phyloP scores from a whole-genome alignment of 2,888 invertebrate species.

The Stenodema calcarata region DNA sequence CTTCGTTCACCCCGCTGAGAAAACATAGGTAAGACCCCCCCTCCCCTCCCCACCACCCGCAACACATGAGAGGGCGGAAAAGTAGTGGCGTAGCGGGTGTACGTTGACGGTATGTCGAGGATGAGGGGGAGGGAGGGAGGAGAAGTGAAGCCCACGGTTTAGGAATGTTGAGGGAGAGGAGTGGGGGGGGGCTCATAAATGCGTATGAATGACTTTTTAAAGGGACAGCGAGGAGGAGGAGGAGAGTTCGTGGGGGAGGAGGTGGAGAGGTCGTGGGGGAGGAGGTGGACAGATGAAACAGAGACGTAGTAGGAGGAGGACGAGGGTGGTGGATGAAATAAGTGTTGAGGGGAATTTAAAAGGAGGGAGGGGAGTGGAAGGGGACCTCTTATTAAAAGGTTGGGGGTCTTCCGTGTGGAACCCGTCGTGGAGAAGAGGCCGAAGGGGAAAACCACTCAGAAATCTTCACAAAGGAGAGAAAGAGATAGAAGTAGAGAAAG shows the following conservation, averaged over 20 bases:
- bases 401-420: not conserved
- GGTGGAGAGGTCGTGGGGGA: no score
- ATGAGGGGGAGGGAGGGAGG: not conserved
- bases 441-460: not conserved
- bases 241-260: no score
- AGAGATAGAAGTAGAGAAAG: not conserved
- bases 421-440: not conserved
- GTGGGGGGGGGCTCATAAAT: not conserved
- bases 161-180: not conserved
- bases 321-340: not conserved
- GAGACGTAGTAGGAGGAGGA: not conserved
- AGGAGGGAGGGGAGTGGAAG: not conserved
- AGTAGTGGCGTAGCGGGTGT: not conserved
- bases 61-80: not conserved
- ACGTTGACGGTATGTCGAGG: not conserved
- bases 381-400: conserved; percentile 33
- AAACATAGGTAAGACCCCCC: no score
- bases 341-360: conserved; percentile 16
- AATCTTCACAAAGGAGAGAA: not conserved
- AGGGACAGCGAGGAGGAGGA: conserved; percentile 24
- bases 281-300: not conserved
- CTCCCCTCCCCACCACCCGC: no score
- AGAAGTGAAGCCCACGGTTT: not conserved
- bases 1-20: no score
- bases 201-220: conserved; percentile 10